Percentiles rank a stretch among this genome's conserved stretches.
Evolutionary conservation across 2,888 invertebrate species (phyloP).

Genomic region (Ophraella communa): DNA sequence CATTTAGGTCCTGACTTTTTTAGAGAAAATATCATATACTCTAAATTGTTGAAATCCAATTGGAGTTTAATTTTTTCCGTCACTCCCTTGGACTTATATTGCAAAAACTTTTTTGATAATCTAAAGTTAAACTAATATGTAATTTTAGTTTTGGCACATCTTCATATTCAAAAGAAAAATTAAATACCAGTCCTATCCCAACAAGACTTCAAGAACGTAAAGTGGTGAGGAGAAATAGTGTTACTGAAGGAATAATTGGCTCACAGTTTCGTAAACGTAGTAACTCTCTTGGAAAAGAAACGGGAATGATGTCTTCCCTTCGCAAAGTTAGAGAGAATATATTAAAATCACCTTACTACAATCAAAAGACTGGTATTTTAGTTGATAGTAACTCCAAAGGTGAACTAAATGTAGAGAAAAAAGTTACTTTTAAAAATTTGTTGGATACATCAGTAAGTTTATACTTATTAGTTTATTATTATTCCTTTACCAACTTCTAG

Average conservation of each 20-base stretch:
- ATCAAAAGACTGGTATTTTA: conserved; percentile 6
- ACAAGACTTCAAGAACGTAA: neutral
- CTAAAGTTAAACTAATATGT: too few species aligned
- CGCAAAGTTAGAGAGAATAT: conserved; percentile 39
- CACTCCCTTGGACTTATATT: too few species aligned
- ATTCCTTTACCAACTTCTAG: too few species aligned
- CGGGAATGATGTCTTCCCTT: conserved; percentile 37
- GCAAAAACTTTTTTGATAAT: too few species aligned
- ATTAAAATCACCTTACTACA: conserved; percentile 34
- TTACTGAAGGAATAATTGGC: conserved; percentile 3
- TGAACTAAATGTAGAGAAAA: neutral
- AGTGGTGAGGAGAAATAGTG: conserved; percentile 13
- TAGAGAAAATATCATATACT: too few species aligned
- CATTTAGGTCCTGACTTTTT: too few species aligned
- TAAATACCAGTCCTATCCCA: neutral
- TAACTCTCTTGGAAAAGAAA: conserved; percentile 35
- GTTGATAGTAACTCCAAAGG: neutral
- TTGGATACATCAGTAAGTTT: neutral
- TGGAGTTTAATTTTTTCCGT: too few species aligned
- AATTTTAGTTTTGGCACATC: neutral
- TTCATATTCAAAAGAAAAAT: neutral
- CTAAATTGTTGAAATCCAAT: too few species aligned
- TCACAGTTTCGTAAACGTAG: conserved; percentile 25
- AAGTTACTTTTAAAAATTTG: conserved; percentile 5
- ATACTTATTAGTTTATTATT: too few species aligned